Evolutionary conservation across 2,113 vertebrate genomes (phyloP).

Genomic region (Colistium nudipinnis): DNA sequence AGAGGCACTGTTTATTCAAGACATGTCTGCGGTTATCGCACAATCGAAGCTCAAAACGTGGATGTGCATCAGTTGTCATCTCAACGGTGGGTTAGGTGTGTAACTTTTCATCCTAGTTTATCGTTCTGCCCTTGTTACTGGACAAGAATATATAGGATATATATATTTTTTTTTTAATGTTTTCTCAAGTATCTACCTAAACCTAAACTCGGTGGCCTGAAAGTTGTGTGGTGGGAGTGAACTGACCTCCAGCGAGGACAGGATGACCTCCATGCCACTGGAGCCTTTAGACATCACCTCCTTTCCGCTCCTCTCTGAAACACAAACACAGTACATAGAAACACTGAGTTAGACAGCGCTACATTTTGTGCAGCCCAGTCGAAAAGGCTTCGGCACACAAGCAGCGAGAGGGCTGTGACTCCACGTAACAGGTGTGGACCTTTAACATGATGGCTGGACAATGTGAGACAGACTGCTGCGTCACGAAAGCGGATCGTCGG

Average conservation of each 20-base stretch:
- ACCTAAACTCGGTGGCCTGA: not conserved
- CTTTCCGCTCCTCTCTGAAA: conserved; percentile 94
- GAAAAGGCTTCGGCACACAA: not conserved
- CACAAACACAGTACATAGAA: conserved; percentile 31
- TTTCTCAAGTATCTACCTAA: not conserved
- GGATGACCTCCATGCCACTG: conserved; percentile 91
- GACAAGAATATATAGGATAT: not conserved
- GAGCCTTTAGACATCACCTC: conserved; percentile 96
- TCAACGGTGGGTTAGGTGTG: not conserved
- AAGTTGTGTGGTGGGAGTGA: not conserved
- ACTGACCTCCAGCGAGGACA: conserved; percentile 91
- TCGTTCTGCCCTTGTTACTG: not conserved
- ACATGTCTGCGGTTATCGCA: not conserved
- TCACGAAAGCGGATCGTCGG: not conserved
- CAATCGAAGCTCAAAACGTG: not conserved
- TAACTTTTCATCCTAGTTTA: not conserved
- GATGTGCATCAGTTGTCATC: not conserved
- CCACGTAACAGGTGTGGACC: not conserved
- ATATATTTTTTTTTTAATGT: too few relatives aligned
- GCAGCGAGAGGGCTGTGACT: not conserved
- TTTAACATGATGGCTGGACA: not conserved
- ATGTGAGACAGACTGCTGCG: not conserved
- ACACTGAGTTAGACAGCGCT: not conserved
- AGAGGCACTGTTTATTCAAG: not conserved
- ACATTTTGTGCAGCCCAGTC: not conserved